Evolutionary conservation across 2,797 vertebrate species (phyloP), one percentile per base, ranked within the genome.

Genomic region (Myoxocephalus aenaeus): DNA sequence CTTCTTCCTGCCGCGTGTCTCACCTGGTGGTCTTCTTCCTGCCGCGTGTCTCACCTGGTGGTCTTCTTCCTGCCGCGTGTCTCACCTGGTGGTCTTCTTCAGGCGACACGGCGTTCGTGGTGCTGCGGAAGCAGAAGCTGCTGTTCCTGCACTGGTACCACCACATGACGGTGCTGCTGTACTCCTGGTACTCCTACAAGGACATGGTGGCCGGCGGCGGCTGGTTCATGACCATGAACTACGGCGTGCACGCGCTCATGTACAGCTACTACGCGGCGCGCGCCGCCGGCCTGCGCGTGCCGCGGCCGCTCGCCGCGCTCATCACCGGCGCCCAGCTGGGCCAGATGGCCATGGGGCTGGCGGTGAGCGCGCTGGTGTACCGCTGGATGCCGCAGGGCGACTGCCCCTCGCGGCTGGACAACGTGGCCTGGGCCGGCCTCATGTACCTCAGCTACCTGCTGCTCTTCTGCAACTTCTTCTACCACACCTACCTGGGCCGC

Each of bases 161-260:
- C 77, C 98, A 99, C 94, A 99, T 99, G 95, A 99, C 98, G 18
- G 98, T 99, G 91, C 95, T 99, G 78, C 97, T 99, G 62, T 99
- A 99, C 94, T 99, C 98, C 71, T 99, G 98, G 98, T 99, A 99
- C 92, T 99, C 98, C 68, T 99, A 99, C 94, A 99, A 99, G 93
- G 98, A 99, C 96, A 99, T 99, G 98, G 97, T 99, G 69, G 98
- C 98, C 0, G 98, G 98, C 0, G 98, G 98, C 0, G 98, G 98
- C 34, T 99, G 98, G 98, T 99, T 99, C 92, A 99, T 99, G 98
- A 99, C 98, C 62, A 99, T 99, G 98, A 99, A 99, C 96, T 99
- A 98, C 29, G 92, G 97, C 80, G 98, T 99, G n/a, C 98, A 99
- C 17, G 97, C 98, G 0, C 96, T 99, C 87, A 99, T 99, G 98